Conservation (phyloP, 2,888 invertebrate genomes). For the Morpho deidamia region DNA sequence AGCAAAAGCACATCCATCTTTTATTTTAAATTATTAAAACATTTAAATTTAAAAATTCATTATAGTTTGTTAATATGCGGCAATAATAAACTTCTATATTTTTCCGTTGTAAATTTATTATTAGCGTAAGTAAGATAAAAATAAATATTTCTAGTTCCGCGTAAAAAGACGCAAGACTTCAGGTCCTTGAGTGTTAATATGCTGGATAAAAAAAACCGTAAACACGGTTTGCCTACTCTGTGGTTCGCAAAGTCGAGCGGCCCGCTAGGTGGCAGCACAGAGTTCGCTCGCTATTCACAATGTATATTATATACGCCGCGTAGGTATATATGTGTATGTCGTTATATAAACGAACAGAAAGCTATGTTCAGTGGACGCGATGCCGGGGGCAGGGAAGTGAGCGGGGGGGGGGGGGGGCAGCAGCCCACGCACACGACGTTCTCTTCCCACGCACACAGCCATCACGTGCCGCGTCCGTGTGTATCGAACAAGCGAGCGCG, state of each 20-base stretch:
- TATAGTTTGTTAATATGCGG: not conserved
- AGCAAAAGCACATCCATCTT: too few species aligned
- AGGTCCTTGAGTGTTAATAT: conserved; percentile 27
- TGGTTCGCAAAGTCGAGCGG: conserved; percentile 45
- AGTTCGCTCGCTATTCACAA: conserved; percentile 69
- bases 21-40: not conserved
- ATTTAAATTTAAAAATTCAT: not conserved
- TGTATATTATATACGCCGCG: conserved; percentile 73
- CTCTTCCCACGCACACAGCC: conserved; percentile 48
- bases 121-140: conserved; percentile 15
- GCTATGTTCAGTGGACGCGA: conserved; percentile 55
- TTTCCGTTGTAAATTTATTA: conserved; percentile 4
- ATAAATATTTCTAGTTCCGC: conserved; percentile 20
- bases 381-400: conserved; percentile 32
- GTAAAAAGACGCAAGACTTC: conserved; percentile 21
- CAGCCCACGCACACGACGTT: conserved; percentile 32
- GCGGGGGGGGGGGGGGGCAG: conserved; percentile 27
- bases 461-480: conserved; percentile 48
- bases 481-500: conserved; percentile 71
- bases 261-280: conserved; percentile 76
- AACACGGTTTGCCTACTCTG: conserved; percentile 48
- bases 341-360: conserved; percentile 78
- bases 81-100: not conserved
- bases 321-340: conserved; percentile 53
- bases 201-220: conserved; percentile 44